These are phyloP conservation scores for Setophaga kirtlandii DNA, from an alignment of 2,113 vertebrate species.

Conservation along the genomic window DNA sequence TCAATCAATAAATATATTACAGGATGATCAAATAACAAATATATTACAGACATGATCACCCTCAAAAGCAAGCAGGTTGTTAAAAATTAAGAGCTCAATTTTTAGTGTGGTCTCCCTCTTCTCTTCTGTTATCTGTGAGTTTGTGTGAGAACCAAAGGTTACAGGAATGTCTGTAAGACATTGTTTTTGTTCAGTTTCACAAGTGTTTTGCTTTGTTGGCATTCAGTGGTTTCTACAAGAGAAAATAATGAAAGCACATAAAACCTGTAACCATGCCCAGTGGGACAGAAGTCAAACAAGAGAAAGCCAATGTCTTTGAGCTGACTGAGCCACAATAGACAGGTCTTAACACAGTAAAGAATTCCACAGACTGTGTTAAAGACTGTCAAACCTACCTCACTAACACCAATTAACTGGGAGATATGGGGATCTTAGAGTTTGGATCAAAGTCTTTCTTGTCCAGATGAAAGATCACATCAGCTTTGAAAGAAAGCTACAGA, in stretches of 20 bases:
- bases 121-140: neutral
- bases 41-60: neutral
- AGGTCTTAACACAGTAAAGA: constrained; percentile 38
- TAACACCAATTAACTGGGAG: constrained; percentile 63
- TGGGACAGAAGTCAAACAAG: constrained; percentile 27
- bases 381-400: constrained; percentile 55
- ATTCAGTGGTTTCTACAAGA: constrained; percentile 56
- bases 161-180: neutral
- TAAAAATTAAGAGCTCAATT: neutral
- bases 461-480: constrained; percentile 54
- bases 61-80: neutral
- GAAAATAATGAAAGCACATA: constrained; percentile 57
- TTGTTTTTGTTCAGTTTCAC: neutral
- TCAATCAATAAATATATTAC: neutral
- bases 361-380: constrained; percentile 16
- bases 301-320: constrained; percentile 42
- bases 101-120: neutral
- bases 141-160: neutral
- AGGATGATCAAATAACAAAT: neutral
- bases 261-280: constrained; percentile 35
- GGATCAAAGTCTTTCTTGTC: constrained; percentile 63
- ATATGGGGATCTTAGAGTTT: constrained; percentile 34
- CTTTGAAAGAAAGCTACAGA: constrained; percentile 65
- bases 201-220: constrained; percentile 5
- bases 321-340: constrained; percentile 39